These are phyloP conservation scores for Oceanodroma tethys DNA, from an alignment of 2,113 vertebrate genomes.

Conservation along the genomic window DNA sequence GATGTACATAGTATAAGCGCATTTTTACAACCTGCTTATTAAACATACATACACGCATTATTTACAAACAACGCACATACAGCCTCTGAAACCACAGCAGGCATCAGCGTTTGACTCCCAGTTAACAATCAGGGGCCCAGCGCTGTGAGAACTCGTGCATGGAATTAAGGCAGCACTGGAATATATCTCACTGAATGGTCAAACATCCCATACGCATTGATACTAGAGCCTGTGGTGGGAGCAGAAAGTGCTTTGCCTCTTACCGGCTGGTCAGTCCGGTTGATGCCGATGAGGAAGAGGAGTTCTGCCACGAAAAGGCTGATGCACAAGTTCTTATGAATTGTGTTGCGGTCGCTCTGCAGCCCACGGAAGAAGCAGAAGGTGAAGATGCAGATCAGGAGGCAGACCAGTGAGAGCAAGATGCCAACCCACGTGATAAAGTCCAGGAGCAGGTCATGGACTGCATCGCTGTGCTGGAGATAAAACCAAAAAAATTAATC, in stretches of 20 bases:
- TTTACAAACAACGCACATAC: not conserved
- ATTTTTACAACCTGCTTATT: not conserved
- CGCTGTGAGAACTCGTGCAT: not conserved
- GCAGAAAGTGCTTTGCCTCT: constrained; percentile 21
- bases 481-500: not conserved
- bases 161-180: not conserved
- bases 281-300: constrained; percentile 96
- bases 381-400: constrained; percentile 98
- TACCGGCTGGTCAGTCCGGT: constrained; percentile 94
- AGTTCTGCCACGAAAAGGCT: constrained; percentile 96
- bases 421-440: constrained; percentile 99
- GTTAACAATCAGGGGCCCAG: not conserved
- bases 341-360: constrained; percentile 97
- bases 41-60: not conserved
- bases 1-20: not conserved
- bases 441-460: constrained; percentile 92
- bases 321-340: constrained; percentile 97
- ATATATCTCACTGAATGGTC: not conserved
- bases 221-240: not conserved
- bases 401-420: constrained; percentile 95
- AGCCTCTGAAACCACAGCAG: not conserved
- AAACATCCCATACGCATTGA: not conserved
- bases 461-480: constrained; percentile 84
- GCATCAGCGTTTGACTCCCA: not conserved
- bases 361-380: constrained; percentile 99